Evolutionary conservation across 2,797 vertebrate genomes (phyloP).

Genomic region (Sebastes minor): DNA sequence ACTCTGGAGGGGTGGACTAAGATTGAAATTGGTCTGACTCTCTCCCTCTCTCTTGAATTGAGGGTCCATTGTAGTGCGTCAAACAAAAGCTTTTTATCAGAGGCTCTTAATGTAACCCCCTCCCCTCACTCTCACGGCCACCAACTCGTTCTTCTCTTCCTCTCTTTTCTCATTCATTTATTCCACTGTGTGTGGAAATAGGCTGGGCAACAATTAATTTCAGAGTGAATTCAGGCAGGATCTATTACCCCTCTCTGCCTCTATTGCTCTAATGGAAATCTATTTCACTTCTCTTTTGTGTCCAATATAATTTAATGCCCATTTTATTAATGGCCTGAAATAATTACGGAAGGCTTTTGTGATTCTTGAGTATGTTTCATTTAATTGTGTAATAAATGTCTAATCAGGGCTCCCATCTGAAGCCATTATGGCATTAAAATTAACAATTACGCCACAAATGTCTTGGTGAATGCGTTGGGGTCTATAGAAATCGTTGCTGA

Average conservation of each 20-base stretch:
- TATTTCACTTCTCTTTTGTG: conserved; percentile 99
- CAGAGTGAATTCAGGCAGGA: conserved; percentile 99
- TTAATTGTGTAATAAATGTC: conserved; percentile 99
- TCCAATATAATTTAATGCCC: conserved; percentile 99
- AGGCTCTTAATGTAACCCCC: conserved; percentile 82
- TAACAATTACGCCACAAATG: conserved; percentile 99
- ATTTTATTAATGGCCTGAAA: conserved; percentile 99
- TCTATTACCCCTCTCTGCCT: conserved; percentile 99
- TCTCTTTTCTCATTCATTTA: conserved; percentile 96
- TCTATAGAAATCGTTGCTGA: conserved; percentile 99
- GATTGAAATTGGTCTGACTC: conserved; percentile 77
- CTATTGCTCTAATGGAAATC: conserved; percentile 99
- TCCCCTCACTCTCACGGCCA: conserved; percentile 72
- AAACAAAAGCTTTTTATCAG: conserved; percentile 87
- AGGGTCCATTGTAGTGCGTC: conserved; percentile 82
- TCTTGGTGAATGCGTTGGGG: conserved; percentile 94
- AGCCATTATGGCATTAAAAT: conserved; percentile 99
- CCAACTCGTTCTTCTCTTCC: conserved; percentile 76
- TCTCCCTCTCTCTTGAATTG: conserved; percentile 65
- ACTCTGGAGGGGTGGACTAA: conserved; percentile 66
- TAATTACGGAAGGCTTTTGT: conserved; percentile 99
- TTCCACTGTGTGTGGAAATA: conserved; percentile 99
- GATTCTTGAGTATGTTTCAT: conserved; percentile 99
- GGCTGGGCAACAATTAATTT: conserved; percentile 99
- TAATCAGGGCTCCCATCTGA: conserved; percentile 99